phyloP scores from a whole-genome alignment of 2,888 invertebrate species.

The Brenthis ino region DNA sequence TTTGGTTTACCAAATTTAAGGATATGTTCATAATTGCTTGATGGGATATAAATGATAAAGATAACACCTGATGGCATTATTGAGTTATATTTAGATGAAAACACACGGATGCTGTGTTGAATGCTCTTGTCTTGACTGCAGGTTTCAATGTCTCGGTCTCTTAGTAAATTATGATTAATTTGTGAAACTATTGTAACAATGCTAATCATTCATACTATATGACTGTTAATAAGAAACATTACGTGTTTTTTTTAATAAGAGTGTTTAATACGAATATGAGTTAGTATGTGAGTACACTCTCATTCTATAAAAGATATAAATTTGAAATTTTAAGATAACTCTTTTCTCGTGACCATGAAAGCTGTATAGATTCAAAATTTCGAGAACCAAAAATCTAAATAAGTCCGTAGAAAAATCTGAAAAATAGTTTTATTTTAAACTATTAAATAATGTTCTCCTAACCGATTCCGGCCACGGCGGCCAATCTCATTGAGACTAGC shows the following conservation, averaged over 20 bases:
- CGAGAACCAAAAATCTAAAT: too few relatives aligned
- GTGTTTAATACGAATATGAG: background rate
- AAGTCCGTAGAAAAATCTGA: too few relatives aligned
- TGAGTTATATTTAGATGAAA: background rate
- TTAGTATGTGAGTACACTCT: too few relatives aligned
- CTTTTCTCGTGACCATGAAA: too few relatives aligned
- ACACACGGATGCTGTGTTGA: constrained; percentile 3
- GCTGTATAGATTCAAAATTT: too few relatives aligned
- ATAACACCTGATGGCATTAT: constrained; percentile 81
- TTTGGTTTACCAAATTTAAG: constrained; percentile 77
- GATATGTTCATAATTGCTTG: constrained; percentile 85
- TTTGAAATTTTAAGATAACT: too few relatives aligned
- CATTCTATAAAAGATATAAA: too few relatives aligned
- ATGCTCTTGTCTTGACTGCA: constrained; percentile 8
- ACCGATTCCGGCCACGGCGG: too few relatives aligned
- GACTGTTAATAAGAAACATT: constrained; percentile 14
- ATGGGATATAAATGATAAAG: constrained; percentile 86
- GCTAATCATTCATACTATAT: constrained; percentile 22
- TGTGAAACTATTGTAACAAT: constrained; percentile 40
- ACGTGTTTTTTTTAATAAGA: background rate
- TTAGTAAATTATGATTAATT: constrained; percentile 50
- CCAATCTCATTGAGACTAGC: too few relatives aligned
- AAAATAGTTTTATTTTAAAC: too few relatives aligned
- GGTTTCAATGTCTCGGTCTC: constrained; percentile 39
- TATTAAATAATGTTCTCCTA: too few relatives aligned